Evolutionary conservation across 30 jellyfish, hydroid and myxozoan genomes (phyloP).

Genomic region (Cassiopea andromeda): DNA sequence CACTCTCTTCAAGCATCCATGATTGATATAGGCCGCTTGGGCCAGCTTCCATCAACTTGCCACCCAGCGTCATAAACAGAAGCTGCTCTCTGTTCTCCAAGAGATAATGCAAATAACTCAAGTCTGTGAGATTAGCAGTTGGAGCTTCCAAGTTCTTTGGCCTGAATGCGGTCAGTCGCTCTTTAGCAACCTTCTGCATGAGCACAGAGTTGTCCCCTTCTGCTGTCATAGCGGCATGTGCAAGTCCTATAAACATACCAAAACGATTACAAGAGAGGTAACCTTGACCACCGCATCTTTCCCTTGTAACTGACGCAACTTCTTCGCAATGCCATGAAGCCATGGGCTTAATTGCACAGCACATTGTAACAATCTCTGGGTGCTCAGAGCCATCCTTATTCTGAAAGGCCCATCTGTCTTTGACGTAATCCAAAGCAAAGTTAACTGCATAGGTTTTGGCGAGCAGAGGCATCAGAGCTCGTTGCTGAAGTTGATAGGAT

Average conservation of each 20-base stretch:
- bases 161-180: constrained; percentile 75
- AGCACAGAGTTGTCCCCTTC: constrained; percentile 94
- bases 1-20: constrained; percentile 93
- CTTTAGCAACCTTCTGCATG: constrained; percentile 96
- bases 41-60: constrained; percentile 81
- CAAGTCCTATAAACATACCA: constrained; percentile 80
- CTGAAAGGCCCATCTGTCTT: constrained; percentile 93
- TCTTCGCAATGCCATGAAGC: constrained; percentile 95
- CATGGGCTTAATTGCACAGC: constrained; percentile 94
- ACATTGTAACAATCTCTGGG: constrained; percentile 88
- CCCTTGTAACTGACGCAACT: constrained; percentile 88
- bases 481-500: constrained; percentile 87
- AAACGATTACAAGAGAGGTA: constrained; percentile 86
- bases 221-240: constrained; percentile 96
- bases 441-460: constrained; percentile 85
- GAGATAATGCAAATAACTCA: constrained; percentile 76
- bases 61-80: constrained; percentile 74
- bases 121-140: constrained; percentile 52
- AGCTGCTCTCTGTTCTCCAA: constrained; percentile 84
- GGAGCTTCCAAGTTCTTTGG: constrained; percentile 68
- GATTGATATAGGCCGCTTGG: constrained; percentile 71
- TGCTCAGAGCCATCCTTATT: constrained; percentile 87
- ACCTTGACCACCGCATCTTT: constrained; percentile 96
- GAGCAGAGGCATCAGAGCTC: constrained; percentile 87
- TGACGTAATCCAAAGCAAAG: constrained; percentile 82